Evolutionary conservation across 1,140 invertebrate species (phyloP), one percentile per base, ranked within the genome.

Genomic region (Bathynomus jamesi): DNA sequence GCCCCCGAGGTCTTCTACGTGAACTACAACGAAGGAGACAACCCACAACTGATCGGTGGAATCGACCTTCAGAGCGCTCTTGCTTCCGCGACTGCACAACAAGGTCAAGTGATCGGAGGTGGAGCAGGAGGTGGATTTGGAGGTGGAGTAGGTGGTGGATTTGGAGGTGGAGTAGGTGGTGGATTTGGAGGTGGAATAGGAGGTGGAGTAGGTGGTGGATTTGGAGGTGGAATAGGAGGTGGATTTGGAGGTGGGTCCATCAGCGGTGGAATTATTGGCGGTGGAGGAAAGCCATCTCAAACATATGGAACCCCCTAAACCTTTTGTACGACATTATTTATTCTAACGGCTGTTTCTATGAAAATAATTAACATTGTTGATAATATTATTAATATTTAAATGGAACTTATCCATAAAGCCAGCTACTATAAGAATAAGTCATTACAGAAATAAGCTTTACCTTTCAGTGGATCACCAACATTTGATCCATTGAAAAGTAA

Each of bases 21-120:
- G 1, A 69, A 69, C 31, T 69, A 69, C 67, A 60, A 69, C 61
- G 67, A 69, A 28, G 67, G 67, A 5, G 67, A 69, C 25, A 69
- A 69, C 25, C 67, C 67, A 5, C 60, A 61, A 7, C 53, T 69
- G 4, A 27, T 61, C 0, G 67, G 46, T 7, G 67, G 67, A 61
- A 69, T 69, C 21, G 67, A 69, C 28, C 53, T 69, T 28, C 67
- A 69, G 13, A 53, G 46, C n/a, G 67, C 67, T 0, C 53, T 69
- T 13, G 7, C 67, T 28, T 30, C 28, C 28, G 67, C 67, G 28
- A 1, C 46, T 11, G 53, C 60, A 2, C 46, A 29, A 24, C 67
- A 69, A 11, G 67, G 67, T 8, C 60, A 62, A 25, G 0, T 69
- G 10, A 61, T 69, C 10, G 46, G 25, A 0, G 53, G 27, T 25